Evolutionary conservation across 2,888 invertebrate genomes (phyloP).

Genomic region (Calameuta pallipes): DNA sequence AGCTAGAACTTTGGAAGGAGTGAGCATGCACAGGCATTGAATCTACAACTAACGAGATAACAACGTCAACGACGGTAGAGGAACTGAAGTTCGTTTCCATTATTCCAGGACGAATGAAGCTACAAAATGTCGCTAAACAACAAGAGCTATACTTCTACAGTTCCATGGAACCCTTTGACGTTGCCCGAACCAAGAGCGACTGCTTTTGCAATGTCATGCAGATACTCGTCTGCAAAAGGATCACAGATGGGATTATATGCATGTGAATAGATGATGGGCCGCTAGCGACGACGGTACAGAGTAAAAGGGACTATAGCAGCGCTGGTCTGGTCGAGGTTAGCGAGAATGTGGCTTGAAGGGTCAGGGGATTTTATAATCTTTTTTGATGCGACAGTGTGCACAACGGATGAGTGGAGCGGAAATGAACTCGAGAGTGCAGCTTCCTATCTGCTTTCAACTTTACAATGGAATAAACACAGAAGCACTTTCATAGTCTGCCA

Average conservation of each 20-base stretch:
- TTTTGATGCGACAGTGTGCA: slow-evolving; percentile 47
- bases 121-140: slow-evolving; percentile 3
- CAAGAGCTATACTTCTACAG: background rate
- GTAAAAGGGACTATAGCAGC: background rate
- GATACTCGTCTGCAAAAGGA: slow-evolving; percentile 5
- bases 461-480: slow-evolving; percentile 48
- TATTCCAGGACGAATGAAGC: background rate
- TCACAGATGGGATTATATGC: slow-evolving; percentile 10
- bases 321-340: slow-evolving; percentile 1
- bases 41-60: background rate
- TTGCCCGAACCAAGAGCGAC: background rate
- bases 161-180: background rate
- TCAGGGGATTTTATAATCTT: slow-evolving; percentile 49
- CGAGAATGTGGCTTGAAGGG: slow-evolving; percentile 1
- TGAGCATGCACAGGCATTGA: background rate
- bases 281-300: background rate
- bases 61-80: background rate
- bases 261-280: background rate
- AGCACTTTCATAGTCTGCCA: slow-evolving; percentile 41
- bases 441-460: slow-evolving; percentile 48
- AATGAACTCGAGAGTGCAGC: slow-evolving; percentile 54
- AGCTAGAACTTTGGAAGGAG: background rate
- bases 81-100: background rate
- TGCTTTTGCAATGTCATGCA: background rate
- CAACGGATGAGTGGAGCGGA: slow-evolving; percentile 41